Base-by-base conservation (phyloP, 2,888 invertebrate genomes). In the Molorchus minor region DNA sequence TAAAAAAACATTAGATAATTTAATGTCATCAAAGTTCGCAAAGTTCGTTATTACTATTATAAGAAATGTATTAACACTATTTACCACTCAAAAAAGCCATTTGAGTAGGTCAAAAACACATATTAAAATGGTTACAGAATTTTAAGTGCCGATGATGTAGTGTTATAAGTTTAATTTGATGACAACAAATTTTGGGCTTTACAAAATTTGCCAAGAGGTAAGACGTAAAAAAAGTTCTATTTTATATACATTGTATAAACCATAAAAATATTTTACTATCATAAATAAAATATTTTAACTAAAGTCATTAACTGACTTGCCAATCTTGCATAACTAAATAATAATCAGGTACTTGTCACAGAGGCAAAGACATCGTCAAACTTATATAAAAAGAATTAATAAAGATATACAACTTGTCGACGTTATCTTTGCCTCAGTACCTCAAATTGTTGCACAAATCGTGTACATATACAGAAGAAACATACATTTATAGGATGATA, bases 261-360 rank as follows among this genome's bases (percentile, higher is more conserved):
- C 43, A 56, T 64, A 53, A 59, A 64, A 64, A 61, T 59, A 58
- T 59, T 57, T 64, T 53, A 58, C 57, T 64, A 69, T 58, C 51
- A 59, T 67, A 65, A 68, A 66, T 63, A 65, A 65, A 57, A 64
- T 44, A 52, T 40, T 59, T 56, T 65, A 62, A 58, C 41, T 52
- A 52, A 58, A 52, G 51, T 47, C 54, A 45, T 59, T 56, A 61
- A 56, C 60, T 57, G 47, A 58, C 60, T 51, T 55, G 49, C 51
- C 29, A 43, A 58, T 57, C 55, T 58, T 53, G 46, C 49, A 67
- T 54, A 51, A 17, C 63, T 63, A 61, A 71, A 70, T 67, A 61
- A 67, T 67, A 68, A 72, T 73, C 72, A 74, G 74, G 74, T 74
- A 72, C 72, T 64, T 64, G 45, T 62, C 65, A 61, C 68, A 64